These are phyloP conservation scores for Ophion ellenae DNA, from an alignment of 2,888 invertebrate genomes.

Conservation along the genomic window DNA sequence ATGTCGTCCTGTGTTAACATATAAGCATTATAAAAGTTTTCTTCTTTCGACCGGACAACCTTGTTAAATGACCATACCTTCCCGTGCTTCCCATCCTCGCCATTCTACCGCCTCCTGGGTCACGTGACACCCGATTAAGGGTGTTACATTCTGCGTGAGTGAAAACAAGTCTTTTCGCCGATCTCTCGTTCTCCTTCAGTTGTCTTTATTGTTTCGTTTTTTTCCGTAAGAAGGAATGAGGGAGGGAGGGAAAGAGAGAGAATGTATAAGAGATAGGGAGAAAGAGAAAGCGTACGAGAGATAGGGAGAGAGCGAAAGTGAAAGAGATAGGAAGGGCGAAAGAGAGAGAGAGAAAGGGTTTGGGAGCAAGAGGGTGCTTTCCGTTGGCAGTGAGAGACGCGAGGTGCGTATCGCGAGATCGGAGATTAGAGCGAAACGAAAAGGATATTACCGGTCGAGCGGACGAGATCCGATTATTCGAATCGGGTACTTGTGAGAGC, in stretches of 20 bases:
- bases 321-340: not conserved
- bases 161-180: conserved; percentile 62
- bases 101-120: conserved; percentile 22
- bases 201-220: conserved; percentile 34
- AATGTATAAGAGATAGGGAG: no score
- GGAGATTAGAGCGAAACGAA: conserved; percentile 59
- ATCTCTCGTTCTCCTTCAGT: not conserved
- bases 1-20: conserved; percentile 15
- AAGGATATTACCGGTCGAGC: conserved; percentile 35
- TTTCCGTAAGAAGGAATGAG: not conserved
- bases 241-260: no score
- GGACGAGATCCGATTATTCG: conserved; percentile 58
- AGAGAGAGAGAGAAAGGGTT: not conserved
- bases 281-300: no score
- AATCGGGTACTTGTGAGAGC: conserved; percentile 39
- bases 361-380: conserved; percentile 7
- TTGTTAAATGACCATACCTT: not conserved
- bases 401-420: conserved; percentile 53
- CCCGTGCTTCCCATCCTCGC: conserved; percentile 3
- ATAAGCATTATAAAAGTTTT: not conserved
- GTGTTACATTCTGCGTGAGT: conserved; percentile 69
- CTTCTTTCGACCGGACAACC: not conserved
- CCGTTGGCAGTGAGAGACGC: not conserved
- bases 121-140: conserved; percentile 65
- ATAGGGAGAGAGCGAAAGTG: not conserved